These are phyloP conservation scores for Petroica traversi DNA, from an alignment of 2,113 vertebrate genomes.

Conservation along the genomic window DNA sequence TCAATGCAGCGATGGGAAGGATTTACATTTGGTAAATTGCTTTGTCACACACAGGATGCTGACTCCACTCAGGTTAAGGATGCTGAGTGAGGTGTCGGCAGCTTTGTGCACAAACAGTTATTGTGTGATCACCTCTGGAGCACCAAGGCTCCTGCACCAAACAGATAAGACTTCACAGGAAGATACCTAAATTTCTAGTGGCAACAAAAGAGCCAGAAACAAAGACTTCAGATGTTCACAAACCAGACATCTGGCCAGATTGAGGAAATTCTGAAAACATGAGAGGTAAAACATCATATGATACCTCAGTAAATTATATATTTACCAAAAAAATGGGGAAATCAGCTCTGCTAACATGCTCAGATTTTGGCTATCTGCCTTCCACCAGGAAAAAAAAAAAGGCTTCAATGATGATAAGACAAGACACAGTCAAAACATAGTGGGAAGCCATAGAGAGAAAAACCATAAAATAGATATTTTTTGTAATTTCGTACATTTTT, in stretches of 20 bases:
- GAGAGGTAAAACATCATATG: not conserved
- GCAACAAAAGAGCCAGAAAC: not conserved
- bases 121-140: not conserved
- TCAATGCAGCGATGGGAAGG: slow-evolving; percentile 32
- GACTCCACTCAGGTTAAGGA: not conserved
- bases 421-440: not conserved
- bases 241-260: not conserved
- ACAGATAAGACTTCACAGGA: not conserved
- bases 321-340: not conserved
- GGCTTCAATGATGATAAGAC: not conserved
- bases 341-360: not conserved
- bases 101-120: not conserved
- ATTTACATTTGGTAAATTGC: not conserved
- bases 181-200: not conserved
- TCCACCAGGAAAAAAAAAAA: not conserved
- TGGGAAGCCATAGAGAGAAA: not conserved
- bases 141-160: not conserved
- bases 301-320: not conserved
- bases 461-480: not conserved
- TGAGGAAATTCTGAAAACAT: not conserved
- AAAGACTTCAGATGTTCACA: not conserved
- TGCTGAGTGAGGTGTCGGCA: not conserved
- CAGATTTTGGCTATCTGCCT: not conserved
- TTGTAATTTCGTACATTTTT: not conserved
- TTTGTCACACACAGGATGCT: not conserved